phyloP scores from a whole-genome alignment of 1,140 invertebrate species.

The Dufourea novaeangliae region DNA sequence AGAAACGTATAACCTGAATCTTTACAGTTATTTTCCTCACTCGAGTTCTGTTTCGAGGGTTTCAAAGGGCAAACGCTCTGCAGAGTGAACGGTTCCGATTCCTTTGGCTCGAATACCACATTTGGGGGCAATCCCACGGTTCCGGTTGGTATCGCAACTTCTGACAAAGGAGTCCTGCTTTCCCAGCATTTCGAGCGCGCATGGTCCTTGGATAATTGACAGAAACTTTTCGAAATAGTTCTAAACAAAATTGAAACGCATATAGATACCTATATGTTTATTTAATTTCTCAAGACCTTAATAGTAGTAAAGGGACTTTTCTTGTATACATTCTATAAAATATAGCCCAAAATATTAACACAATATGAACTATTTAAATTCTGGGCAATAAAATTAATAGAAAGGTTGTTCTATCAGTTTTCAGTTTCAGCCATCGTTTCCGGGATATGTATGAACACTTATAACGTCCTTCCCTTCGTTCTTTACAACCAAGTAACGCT shows the following conservation, averaged over 20 bases:
- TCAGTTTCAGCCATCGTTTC: no score
- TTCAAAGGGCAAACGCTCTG: slow-evolving; percentile 52
- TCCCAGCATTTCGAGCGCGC: slow-evolving; percentile 46
- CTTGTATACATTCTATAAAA: no score
- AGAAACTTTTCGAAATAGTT: slow-evolving; percentile 36
- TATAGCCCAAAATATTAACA: no score
- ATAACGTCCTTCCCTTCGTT: no score
- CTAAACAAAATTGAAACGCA: slow-evolving; percentile 4
- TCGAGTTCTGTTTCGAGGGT: slow-evolving; percentile 15
- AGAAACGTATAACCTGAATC: slow-evolving; percentile 21
- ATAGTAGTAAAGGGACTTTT: no score
- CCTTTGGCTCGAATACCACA: slow-evolving; percentile 68
- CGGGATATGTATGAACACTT: no score
- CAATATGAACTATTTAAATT: no score
- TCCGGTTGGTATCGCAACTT: slow-evolving; percentile 21
- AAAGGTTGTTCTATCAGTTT: no score
- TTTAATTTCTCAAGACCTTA: background rate
- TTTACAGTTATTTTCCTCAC: slow-evolving; percentile 19
- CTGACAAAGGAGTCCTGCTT: slow-evolving; percentile 19
- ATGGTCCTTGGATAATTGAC: slow-evolving; percentile 42
- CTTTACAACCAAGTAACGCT: background rate
- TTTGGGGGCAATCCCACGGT: slow-evolving; percentile 64
- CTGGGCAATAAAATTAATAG: no score
- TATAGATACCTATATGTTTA: background rate
- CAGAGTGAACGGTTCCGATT: slow-evolving; percentile 68